These are phyloP conservation scores for Pristionchus japonicus DNA, from an alignment of 2,888 invertebrate species.

Conservation along the genomic window DNA sequence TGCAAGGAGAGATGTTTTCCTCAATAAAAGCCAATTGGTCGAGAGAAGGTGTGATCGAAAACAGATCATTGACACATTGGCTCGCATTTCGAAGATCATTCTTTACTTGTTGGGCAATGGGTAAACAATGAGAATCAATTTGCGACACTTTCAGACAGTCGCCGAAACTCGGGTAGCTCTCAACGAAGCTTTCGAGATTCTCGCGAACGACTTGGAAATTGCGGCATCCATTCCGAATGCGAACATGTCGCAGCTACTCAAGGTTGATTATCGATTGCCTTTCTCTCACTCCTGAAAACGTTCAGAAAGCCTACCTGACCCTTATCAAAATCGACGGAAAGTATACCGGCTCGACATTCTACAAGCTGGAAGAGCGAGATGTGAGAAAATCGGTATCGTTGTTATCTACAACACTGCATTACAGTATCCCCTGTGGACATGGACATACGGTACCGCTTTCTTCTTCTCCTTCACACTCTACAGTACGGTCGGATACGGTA, in stretches of 20 bases:
- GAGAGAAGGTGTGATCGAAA: too few relatives aligned
- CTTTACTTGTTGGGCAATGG: background rate
- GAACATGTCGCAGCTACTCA: conserved; percentile 8
- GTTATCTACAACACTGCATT: background rate
- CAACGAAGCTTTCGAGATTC: background rate
- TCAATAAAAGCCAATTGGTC: background rate
- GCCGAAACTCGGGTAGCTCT: background rate
- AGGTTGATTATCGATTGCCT: background rate
- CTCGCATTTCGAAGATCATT: too few relatives aligned
- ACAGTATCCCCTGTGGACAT: conserved; percentile 36
- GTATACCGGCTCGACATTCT: conserved; percentile 30
- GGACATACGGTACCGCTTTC: conserved; percentile 29
- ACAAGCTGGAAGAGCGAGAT: conserved; percentile 20
- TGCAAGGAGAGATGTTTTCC: too few relatives aligned
- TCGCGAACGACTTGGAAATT: background rate
- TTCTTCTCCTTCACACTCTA: conserved; percentile 41
- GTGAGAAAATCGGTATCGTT: background rate
- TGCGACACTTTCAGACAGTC: background rate
- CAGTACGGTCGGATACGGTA: conserved; percentile 47
- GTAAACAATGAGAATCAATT: too few relatives aligned
- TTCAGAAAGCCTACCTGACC: conserved; percentile 30
- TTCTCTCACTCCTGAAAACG: too few relatives aligned
- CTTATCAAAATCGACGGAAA: conserved; percentile 29
- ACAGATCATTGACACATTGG: too few relatives aligned
- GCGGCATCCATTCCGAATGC: background rate